Conservation (phyloP, 2,888 invertebrate species). For the Trichopria drosophilae region DNA sequence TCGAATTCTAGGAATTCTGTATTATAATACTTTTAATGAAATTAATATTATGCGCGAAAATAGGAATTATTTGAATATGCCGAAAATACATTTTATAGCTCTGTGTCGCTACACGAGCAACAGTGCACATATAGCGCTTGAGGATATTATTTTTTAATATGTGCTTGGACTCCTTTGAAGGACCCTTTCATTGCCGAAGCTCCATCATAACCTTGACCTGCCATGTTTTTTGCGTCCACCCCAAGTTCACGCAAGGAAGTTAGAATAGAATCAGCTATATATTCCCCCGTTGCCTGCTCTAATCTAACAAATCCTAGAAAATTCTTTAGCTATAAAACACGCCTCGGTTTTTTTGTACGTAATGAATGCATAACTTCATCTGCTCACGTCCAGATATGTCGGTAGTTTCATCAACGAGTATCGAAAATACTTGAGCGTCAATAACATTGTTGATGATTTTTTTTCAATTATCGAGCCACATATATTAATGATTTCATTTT, state of each 20-base stretch:
- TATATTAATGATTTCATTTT: conserved; percentile 1
- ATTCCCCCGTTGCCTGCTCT: neutral
- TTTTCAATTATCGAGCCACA: neutral
- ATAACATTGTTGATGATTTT: neutral
- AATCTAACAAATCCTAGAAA: conserved; percentile 11
- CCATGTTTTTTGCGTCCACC: conserved; percentile 19
- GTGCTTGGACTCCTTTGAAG: conserved; percentile 28
- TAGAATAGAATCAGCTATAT: conserved; percentile 7
- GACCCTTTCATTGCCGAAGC: conserved; percentile 28
- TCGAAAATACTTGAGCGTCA: neutral
- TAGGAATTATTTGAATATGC: too few relatives aligned
- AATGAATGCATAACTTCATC: conserved; percentile 8
- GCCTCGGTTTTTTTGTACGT: neutral
- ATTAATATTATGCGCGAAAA: too few relatives aligned
- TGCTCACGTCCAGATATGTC: neutral
- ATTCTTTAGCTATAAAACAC: conserved; percentile 2
- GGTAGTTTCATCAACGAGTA: conserved; percentile 2
- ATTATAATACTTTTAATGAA: too few relatives aligned
- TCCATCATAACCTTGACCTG: conserved; percentile 34
- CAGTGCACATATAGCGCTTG: conserved; percentile 31
- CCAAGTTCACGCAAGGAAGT: conserved; percentile 3
- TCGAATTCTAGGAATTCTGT: too few relatives aligned
- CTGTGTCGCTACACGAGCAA: too few relatives aligned
- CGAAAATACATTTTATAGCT: too few relatives aligned
- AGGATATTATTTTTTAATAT: conserved; percentile 26